Base-by-base conservation (phyloP, 2,888 invertebrate species). In the Operophtera brumata region DNA sequence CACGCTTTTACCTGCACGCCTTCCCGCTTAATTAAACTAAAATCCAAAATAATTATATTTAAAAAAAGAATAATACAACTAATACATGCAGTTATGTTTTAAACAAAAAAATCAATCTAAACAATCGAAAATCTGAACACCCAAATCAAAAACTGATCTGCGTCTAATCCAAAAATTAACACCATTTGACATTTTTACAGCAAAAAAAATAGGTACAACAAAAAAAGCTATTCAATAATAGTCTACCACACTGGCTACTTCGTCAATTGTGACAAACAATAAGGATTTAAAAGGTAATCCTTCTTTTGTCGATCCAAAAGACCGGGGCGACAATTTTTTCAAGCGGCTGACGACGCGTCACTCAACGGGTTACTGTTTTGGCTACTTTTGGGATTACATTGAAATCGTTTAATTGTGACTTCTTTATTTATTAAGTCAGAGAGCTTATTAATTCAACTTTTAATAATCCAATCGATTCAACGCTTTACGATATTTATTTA, bases 221-320 rank as follows among this genome's bases (percentile, higher is more conserved):
- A 52, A 45, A 70, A 66, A 66, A 61, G 42, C 65, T 52, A 39
- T 45, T 54, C 47, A 45, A 28, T 37, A 44, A 50, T 51, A 40
- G 49, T 55, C 46, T 43, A 53, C 50, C 61, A 64, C 66, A 65
- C 68, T 65, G 68, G 71, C 69, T 47, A 58, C 58, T 58, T 59
- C 59, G 59, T 65, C 69, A 66, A 71, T 67, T 69, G 68, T 67
- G 41, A 20, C 51, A 62, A 61, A 77, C 76, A 77, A 76, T 69
- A 52, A 53, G 51, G 70, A 60, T 65, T 71, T 69, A 68, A 59
- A 59, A 64, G 47, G 45, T 79, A 79, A 80, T 77, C 77, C 73
- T 13, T 45, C 59, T 40, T 63, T 78, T 77, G 76, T 75, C 8
- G 70, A 66, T 59, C 60, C 37, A 34, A 61, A 40, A 54, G 64